These are phyloP conservation scores for Nymphalis c-album DNA, from an alignment of 2,888 invertebrate genomes.

Conservation along the genomic window DNA sequence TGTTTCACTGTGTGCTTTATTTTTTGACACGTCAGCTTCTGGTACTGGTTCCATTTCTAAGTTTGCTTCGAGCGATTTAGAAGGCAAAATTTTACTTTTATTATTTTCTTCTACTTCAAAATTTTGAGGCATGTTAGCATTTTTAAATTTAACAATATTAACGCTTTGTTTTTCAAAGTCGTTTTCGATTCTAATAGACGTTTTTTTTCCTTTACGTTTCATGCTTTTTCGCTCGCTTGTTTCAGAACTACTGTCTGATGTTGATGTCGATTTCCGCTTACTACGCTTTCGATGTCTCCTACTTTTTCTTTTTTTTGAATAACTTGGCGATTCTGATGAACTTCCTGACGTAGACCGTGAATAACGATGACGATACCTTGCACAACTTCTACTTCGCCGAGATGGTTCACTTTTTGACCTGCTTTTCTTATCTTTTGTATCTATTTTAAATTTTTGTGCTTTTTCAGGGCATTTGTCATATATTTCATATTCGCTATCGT, in stretches of 20 bases:
- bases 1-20: conserved; percentile 68
- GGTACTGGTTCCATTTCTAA: conserved; percentile 50
- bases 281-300: conserved; percentile 69
- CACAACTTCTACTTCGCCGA: conserved; percentile 58
- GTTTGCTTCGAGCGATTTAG: conserved; percentile 27
- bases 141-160: conserved; percentile 73
- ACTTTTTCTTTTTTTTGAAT: conserved; percentile 65
- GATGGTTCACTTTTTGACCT: conserved; percentile 78
- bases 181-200: conserved; percentile 73
- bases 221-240: conserved; percentile 67
- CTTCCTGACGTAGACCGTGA: conserved; percentile 63
- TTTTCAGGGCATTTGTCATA: conserved; percentile 50
- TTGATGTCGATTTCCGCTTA: conserved; percentile 67
- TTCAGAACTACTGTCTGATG: conserved; percentile 72
- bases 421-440: conserved; percentile 56
- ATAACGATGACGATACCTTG: conserved; percentile 53
- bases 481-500: conserved; percentile 69
- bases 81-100: conserved; percentile 26
- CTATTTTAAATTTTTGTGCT: conserved; percentile 53
- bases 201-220: conserved; percentile 73
- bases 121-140: conserved; percentile 42
- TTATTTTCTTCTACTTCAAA: conserved; percentile 45
- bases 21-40: conserved; percentile 54
- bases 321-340: conserved; percentile 59
- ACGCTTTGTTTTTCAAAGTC: conserved; percentile 73